phyloP scores from a whole-genome alignment of 1,140 invertebrate species.

The Drosophila ambigua region DNA sequence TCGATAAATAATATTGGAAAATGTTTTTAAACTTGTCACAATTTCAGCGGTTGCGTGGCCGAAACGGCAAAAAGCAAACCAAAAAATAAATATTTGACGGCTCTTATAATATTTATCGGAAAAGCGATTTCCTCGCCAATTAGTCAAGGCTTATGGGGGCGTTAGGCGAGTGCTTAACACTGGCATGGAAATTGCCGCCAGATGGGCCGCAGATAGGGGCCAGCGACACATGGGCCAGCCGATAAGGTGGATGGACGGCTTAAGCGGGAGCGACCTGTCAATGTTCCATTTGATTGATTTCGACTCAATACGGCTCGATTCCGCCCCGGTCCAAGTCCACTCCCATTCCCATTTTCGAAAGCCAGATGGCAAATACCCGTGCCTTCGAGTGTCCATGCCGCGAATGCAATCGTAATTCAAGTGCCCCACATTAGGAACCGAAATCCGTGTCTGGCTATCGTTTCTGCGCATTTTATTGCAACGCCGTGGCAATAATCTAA shows the following conservation, averaged over 20 bases:
- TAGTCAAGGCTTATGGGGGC: constrained; percentile 73
- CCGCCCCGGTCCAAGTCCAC: constrained; percentile 24
- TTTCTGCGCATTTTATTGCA: constrained; percentile 58
- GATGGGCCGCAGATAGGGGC: constrained; percentile 60
- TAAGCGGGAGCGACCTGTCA: constrained; percentile 66
- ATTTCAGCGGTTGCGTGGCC: constrained; percentile 59
- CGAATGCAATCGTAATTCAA: constrained; percentile 36
- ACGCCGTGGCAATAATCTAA: constrained; percentile 58
- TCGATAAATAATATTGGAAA: constrained; percentile 61
- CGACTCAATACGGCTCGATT: constrained; percentile 12
- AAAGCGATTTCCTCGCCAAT: constrained; percentile 70
- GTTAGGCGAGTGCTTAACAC: constrained; percentile 57
- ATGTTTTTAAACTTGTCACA: constrained; percentile 63
- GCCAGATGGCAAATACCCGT: constrained; percentile 10
- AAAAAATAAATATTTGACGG: constrained; percentile 16
- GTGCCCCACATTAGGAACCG: constrained; percentile 36
- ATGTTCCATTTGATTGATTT: constrained; percentile 54
- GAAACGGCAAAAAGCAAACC: not conserved
- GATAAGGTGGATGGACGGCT: constrained; percentile 63
- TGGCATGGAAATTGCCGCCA: constrained; percentile 55
- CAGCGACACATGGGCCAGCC: constrained; percentile 35
- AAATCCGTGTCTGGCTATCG: constrained; percentile 53
- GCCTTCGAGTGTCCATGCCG: not conserved
- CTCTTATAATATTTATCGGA: constrained; percentile 49
- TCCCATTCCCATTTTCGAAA: constrained; percentile 20